Evolutionary conservation across 1,140 invertebrate species (phyloP).

Genomic region (Pectinophora gossypiella): DNA sequence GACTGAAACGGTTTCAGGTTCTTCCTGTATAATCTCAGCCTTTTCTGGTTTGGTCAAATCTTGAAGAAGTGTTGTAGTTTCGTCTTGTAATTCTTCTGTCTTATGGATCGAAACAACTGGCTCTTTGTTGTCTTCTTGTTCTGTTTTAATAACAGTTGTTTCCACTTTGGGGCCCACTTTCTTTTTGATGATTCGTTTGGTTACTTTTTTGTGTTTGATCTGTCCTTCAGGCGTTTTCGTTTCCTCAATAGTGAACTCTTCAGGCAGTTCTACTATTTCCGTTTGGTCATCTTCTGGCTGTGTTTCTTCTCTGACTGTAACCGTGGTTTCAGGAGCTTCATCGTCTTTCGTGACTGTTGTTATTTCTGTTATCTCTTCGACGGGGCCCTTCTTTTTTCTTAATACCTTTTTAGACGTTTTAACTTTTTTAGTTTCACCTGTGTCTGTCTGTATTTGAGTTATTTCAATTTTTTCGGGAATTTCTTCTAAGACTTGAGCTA

Average conservation of each 20-base stretch:
- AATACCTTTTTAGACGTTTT: constrained; percentile 45
- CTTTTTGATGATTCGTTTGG: constrained; percentile 37
- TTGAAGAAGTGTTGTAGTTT: constrained; percentile 6
- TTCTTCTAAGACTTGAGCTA: constrained; percentile 41
- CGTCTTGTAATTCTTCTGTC: constrained; percentile 8
- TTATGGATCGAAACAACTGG: too few relatives aligned
- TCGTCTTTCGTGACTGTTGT: constrained; percentile 63
- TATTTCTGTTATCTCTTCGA: constrained; percentile 55
- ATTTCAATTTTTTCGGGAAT: constrained; percentile 43
- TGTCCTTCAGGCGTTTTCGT: constrained; percentile 20
- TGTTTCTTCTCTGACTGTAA: constrained; percentile 30
- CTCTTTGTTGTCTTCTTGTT: too few relatives aligned
- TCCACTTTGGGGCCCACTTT: constrained; percentile 38
- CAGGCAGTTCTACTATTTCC: constrained; percentile 30
- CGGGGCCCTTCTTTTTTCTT: constrained; percentile 41
- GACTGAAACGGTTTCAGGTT: constrained; percentile 32
- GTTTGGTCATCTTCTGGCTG: not conserved
- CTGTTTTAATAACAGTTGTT: too few relatives aligned
- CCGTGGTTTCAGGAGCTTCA: constrained; percentile 33
- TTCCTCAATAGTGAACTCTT: constrained; percentile 17
- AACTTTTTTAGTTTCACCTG: constrained; percentile 38
- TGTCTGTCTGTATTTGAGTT: constrained; percentile 20
- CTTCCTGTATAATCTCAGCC: constrained; percentile 41
- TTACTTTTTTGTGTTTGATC: constrained; percentile 28
- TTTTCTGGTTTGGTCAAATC: constrained; percentile 5